Percentiles rank a stretch among this genome's conserved stretches.
Evolutionary conservation across 2,888 invertebrate species (phyloP).

Genomic region (Drosophila acutilabella): DNA sequence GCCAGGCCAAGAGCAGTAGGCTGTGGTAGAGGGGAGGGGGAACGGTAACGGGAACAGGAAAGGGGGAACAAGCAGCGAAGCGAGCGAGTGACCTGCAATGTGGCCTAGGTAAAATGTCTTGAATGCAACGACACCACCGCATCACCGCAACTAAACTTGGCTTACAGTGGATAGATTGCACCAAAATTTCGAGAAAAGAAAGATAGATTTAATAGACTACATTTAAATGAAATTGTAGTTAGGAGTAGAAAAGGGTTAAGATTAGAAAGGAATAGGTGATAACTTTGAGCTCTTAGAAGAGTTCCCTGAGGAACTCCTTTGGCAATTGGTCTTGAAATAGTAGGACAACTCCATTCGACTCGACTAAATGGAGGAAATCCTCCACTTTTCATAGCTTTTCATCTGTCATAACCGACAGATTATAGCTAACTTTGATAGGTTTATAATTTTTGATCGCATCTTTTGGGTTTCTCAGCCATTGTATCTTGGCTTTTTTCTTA

Average conservation of each 20-base stretch:
- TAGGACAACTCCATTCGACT: no score
- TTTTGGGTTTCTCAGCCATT: slow-evolving; percentile 37
- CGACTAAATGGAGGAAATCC: background rate
- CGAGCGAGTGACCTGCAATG: slow-evolving; percentile 38
- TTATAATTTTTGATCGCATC: slow-evolving; percentile 20
- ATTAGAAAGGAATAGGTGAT: no score
- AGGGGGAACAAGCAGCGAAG: slow-evolving; percentile 45
- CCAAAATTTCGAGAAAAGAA: background rate
- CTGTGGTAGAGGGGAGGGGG: background rate
- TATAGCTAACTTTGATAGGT: slow-evolving; percentile 8
- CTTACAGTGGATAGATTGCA: slow-evolving; percentile 7
- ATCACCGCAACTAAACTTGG: slow-evolving; percentile 13
- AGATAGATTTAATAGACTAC: background rate
- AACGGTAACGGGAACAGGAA: background rate
- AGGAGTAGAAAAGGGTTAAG: no score
- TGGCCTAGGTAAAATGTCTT: slow-evolving; percentile 14
- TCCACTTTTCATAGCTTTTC: background rate
- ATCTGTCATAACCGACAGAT: slow-evolving; percentile 7
- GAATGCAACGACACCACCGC: slow-evolving; percentile 17
- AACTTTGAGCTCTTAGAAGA: no score
- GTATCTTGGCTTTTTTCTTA: slow-evolving; percentile 12
- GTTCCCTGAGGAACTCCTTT: no score
- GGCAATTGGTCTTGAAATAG: no score
- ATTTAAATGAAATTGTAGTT: no score
- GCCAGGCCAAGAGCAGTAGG: background rate